A percentile compares a stretch with the other conserved stretches of the same genome.
Evolutionary conservation across 2,113 vertebrate species (phyloP).

Genomic region (Tupaia chinensis): DNA sequence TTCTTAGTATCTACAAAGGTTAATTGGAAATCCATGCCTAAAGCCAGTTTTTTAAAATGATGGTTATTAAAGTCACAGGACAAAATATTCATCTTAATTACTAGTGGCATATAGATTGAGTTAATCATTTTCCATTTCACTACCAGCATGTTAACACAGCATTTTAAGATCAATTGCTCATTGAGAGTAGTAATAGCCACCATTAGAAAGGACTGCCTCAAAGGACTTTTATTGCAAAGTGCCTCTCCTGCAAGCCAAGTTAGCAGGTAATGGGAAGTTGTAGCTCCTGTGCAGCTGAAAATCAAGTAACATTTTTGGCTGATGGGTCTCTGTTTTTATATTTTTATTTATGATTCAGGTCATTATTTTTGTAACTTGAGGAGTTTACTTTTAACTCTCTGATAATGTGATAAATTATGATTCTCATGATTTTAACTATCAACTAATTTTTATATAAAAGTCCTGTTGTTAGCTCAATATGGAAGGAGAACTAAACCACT

Average conservation of each 20-base stretch:
- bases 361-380: background rate
- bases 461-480: background rate
- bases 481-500: background rate
- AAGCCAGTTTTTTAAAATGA: background rate
- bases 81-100: conserved; percentile 50
- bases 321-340: background rate
- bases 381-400: background rate
- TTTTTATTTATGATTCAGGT: background rate
- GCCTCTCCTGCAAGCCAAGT: background rate
- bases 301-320: background rate
- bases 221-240: background rate
- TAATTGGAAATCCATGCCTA: background rate
- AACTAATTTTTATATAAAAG: background rate
- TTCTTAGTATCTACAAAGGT: background rate
- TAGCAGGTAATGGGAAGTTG: background rate
- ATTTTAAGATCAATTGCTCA: background rate
- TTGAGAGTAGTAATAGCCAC: background rate
- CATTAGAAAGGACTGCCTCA: background rate
- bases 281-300: background rate
- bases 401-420: background rate
- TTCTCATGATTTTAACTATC: background rate
- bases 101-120: background rate
- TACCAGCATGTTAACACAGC: background rate
- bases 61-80: conserved; percentile 25
- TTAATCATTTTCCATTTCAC: background rate